phyloP scores from a whole-genome alignment of 2,113 vertebrate species.

The Malurus elegans region DNA sequence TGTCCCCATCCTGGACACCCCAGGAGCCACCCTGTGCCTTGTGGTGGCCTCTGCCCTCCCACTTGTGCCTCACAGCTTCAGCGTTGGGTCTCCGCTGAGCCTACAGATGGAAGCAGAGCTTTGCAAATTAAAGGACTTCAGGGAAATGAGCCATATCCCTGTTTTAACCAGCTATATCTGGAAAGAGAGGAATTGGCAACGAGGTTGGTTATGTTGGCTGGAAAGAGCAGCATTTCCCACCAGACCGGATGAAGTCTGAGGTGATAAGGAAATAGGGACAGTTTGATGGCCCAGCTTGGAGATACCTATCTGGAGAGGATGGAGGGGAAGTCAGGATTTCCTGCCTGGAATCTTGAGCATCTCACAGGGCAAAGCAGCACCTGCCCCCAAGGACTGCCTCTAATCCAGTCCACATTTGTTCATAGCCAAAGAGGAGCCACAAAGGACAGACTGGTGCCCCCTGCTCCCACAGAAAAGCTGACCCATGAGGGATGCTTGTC shows the following conservation, averaged over 20 bases:
- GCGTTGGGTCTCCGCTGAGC: background rate
- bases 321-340: background rate
- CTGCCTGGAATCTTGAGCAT: background rate
- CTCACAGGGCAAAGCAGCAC: background rate
- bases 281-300: background rate
- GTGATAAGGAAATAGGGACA: background rate
- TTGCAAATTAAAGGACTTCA: background rate
- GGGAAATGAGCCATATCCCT: background rate
- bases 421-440: background rate
- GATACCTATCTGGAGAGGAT: background rate
- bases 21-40: background rate
- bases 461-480: slow-evolving; percentile 9
- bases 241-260: fast-evolving
- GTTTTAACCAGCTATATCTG: background rate
- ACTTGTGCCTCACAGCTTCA: background rate
- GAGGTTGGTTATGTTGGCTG: background rate
- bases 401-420: fast-evolving
- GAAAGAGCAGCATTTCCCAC: background rate
- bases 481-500: slow-evolving; percentile 4
- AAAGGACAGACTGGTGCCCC: background rate
- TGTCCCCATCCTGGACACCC: background rate
- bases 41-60: background rate
- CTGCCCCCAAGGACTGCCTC: background rate
- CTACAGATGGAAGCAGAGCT: slow-evolving; percentile 35
- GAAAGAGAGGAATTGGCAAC: background rate